Evolutionary conservation across 2,797 vertebrate genomes (phyloP).

Genomic region (Sebastes baramenuke): DNA sequence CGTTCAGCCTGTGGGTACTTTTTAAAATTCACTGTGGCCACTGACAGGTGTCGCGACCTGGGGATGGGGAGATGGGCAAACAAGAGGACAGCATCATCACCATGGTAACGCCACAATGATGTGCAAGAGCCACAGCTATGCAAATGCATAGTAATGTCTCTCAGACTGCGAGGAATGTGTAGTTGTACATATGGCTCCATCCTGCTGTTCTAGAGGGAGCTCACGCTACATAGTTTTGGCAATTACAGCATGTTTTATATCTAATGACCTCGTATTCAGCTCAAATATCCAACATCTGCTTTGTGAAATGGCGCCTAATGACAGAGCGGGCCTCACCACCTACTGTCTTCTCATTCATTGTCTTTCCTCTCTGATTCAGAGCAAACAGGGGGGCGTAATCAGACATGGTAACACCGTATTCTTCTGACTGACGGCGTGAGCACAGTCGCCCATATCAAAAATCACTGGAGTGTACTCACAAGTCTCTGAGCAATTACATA

Average conservation of each 20-base stretch:
- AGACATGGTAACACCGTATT: conserved; percentile 54
- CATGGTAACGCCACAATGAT: conserved; percentile 72
- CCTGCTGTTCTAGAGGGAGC: conserved; percentile 43
- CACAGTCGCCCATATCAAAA: conserved; percentile 37
- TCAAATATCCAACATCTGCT: conserved; percentile 64
- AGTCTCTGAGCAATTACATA: conserved; percentile 74
- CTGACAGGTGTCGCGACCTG: conserved; percentile 51
- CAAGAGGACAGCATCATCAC: conserved; percentile 64
- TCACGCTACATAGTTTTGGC: conserved; percentile 39
- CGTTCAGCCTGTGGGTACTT: conserved; percentile 7
- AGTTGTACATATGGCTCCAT: conserved; percentile 37
- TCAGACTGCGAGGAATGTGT: conserved; percentile 22
- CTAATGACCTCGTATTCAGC: conserved; percentile 66
- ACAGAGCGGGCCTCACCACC: conserved; percentile 45
- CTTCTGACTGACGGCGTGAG: conserved; percentile 37
- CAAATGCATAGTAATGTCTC: conserved; percentile 57
- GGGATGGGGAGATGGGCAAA: conserved; percentile 45
- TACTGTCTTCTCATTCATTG: conserved; percentile 51
- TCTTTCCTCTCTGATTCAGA: conserved; percentile 55
- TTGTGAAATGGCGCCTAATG: conserved; percentile 58
- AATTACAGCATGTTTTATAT: conserved; percentile 55
- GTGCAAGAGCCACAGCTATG: conserved; percentile 33
- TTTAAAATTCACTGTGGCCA: conserved; percentile 50
- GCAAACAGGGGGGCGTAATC: conserved; percentile 53
- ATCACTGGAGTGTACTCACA: conserved; percentile 45